phyloP scores from a whole-genome alignment of 2,888 invertebrate genomes.

The Brachypalpus laphriformis region DNA sequence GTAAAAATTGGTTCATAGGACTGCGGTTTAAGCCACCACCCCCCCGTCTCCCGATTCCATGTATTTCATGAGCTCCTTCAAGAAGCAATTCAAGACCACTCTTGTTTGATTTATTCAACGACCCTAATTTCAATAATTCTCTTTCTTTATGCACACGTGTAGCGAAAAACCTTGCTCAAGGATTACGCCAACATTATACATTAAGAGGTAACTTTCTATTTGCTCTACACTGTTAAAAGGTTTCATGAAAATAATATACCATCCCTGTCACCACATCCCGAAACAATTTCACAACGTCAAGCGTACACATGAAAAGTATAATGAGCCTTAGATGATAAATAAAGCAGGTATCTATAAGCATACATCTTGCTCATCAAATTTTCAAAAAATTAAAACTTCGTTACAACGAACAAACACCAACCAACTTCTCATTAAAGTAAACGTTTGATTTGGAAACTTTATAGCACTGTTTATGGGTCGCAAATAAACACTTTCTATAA shows the following conservation, averaged over 20 bases:
- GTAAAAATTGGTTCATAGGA: too few relatives aligned
- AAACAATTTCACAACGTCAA: slow-evolving; percentile 1
- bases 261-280: not conserved
- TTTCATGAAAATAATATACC: not conserved
- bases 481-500: slow-evolving; percentile 35
- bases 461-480: slow-evolving; percentile 19
- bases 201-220: not conserved
- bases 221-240: not conserved
- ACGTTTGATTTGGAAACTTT: slow-evolving; percentile 28
- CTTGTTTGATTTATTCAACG: not conserved
- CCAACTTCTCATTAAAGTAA: not conserved
- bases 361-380: slow-evolving; percentile 6
- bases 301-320: not conserved
- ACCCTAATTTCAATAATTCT: not conserved
- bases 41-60: too few relatives aligned
- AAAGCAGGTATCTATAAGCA: not conserved
- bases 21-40: too few relatives aligned
- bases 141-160: not conserved
- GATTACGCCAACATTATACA: not conserved
- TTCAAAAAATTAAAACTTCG: slow-evolving; percentile 20
- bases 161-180: not conserved
- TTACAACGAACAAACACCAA: not conserved
- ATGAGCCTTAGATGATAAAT: not conserved
- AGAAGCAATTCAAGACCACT: not conserved
- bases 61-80: too few relatives aligned